These are phyloP conservation scores for Tichodroma muraria DNA, from an alignment of 2,113 vertebrate genomes.

Conservation along the genomic window DNA sequence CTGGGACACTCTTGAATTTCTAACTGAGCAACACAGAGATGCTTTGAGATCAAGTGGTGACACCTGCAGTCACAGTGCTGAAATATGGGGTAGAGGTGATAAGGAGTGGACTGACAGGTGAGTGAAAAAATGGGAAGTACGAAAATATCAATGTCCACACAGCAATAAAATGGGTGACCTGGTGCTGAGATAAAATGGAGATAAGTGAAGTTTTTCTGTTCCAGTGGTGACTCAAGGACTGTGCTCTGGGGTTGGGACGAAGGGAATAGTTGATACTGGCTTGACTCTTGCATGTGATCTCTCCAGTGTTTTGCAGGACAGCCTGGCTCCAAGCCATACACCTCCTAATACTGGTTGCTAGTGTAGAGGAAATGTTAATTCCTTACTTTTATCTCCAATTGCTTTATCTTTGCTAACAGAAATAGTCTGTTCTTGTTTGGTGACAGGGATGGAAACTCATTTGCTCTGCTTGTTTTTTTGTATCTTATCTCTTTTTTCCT, in stretches of 20 bases:
- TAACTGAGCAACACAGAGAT: background rate
- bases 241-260: background rate
- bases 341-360: background rate
- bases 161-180: background rate
- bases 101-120: background rate
- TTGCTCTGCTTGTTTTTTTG: background rate
- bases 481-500: background rate
- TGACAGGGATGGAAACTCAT: background rate
- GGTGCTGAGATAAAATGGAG: background rate
- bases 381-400: background rate
- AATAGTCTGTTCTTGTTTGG: background rate
- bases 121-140: background rate
- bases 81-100: background rate
- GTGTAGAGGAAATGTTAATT: background rate
- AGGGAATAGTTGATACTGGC: background rate
- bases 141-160: fast-evolving
- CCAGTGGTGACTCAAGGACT: background rate
- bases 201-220: background rate
- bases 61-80: background rate
- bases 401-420: conserved; percentile 12
- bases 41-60: background rate
- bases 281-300: background rate
- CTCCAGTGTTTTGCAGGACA: background rate
- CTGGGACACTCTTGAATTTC: background rate
- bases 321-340: background rate